Conservation (phyloP, 35 echinoderm and acorn worm genomes). For the Stichopus chloronotus region DNA sequence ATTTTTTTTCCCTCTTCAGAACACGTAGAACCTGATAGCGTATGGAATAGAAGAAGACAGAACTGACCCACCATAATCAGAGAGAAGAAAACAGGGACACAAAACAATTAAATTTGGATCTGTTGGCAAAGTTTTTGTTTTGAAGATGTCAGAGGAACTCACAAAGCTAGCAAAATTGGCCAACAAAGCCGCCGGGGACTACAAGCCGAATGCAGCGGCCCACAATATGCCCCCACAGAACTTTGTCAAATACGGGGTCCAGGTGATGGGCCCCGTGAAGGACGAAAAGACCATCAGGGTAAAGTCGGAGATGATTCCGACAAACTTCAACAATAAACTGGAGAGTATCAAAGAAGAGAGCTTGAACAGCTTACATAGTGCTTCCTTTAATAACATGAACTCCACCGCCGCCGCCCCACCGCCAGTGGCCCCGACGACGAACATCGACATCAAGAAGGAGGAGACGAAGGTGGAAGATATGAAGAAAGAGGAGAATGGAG, state of each 20-base stretch:
- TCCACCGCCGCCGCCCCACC: neutral
- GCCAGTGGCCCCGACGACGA: neutral
- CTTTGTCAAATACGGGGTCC: constrained; percentile 50
- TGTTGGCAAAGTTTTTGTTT: too few species aligned
- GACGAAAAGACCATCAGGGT: constrained; percentile 54
- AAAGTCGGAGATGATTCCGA: constrained; percentile 53
- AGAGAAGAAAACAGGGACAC: too few species aligned
- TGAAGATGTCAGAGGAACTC: constrained; percentile 86
- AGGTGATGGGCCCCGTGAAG: constrained; percentile 44
- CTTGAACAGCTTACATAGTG: constrained; percentile 1
- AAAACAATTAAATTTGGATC: too few species aligned
- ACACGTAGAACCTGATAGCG: too few species aligned
- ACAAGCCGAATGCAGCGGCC: constrained; percentile 64
- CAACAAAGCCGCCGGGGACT: constrained; percentile 84
- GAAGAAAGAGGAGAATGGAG: constrained; percentile 57
- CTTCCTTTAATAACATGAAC: constrained; percentile 61
- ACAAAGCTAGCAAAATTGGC: constrained; percentile 90
- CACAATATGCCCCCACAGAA: constrained; percentile 48
- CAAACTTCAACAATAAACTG: constrained; percentile 44
- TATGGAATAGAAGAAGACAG: too few species aligned
- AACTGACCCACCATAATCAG: too few species aligned
- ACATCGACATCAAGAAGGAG: constrained; percentile 39
- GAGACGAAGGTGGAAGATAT: neutral
- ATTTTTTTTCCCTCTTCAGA: too few species aligned
- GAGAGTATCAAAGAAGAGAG: constrained; percentile 52